These are phyloP conservation scores for Parazoanthus swiftii DNA, from an alignment of 92 coral and sea anemone genomes.

Conservation along the genomic window DNA sequence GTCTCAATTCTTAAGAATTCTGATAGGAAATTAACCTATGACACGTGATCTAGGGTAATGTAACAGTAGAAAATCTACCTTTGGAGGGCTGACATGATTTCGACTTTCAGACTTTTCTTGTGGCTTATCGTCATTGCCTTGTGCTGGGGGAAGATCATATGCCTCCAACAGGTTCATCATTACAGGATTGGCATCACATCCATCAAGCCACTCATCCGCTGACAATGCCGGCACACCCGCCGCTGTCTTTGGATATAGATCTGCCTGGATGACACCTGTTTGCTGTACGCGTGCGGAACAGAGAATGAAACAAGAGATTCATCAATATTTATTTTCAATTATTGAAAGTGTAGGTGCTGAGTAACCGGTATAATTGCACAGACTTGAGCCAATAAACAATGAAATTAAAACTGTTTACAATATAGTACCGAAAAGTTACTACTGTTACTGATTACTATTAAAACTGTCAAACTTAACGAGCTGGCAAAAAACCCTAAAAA, in stretches of 20 bases:
- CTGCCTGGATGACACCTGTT: slow-evolving; percentile 78
- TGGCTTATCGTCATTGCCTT: not conserved
- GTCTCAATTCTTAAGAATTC: not conserved
- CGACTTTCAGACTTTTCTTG: slow-evolving; percentile 18
- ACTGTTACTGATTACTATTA: too few relatives aligned
- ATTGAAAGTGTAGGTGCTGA: too few relatives aligned
- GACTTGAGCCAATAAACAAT: too few relatives aligned
- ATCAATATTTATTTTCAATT: too few relatives aligned
- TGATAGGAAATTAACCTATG: not conserved
- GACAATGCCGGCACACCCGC: slow-evolving; percentile 80
- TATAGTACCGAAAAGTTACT: too few relatives aligned
- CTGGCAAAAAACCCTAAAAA: too few relatives aligned
- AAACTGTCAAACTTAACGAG: not conserved
- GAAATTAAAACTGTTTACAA: too few relatives aligned
- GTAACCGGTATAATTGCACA: too few relatives aligned
- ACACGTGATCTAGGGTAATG: not conserved
- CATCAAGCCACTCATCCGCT: slow-evolving; percentile 90
- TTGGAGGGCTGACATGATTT: slow-evolving; percentile 19
- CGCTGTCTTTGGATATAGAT: slow-evolving; percentile 83
- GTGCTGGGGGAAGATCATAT: slow-evolving; percentile 41
- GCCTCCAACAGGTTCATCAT: slow-evolving; percentile 64
- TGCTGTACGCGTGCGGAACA: slow-evolving; percentile 46
- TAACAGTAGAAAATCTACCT: not conserved
- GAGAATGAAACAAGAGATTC: not conserved
- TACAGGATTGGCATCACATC: slow-evolving; percentile 67